A percentile compares a stretch with the other conserved stretches of the same genome.
Evolutionary conservation across 1,140 invertebrate species (phyloP).

Genomic region (Dendrolimus kikuchii): DNA sequence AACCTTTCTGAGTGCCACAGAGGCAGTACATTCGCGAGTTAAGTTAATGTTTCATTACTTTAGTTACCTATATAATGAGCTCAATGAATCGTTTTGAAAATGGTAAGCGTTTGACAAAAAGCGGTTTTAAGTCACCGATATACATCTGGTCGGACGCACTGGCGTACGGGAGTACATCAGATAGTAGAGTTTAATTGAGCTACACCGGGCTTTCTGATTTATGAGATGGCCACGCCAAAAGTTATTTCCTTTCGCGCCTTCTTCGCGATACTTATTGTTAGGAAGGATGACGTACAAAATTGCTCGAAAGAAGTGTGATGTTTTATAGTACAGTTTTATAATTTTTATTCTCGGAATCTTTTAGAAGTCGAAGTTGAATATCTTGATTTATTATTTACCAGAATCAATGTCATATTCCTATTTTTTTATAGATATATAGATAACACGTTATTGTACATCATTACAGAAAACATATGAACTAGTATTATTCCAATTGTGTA

Average conservation of each 20-base stretch:
- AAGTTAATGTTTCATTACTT: too few species aligned
- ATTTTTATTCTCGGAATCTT: too few species aligned
- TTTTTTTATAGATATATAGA: too few species aligned
- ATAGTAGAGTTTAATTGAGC: slow-evolving; percentile 67
- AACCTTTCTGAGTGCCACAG: too few species aligned
- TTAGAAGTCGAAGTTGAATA: too few species aligned
- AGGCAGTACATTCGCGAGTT: too few species aligned
- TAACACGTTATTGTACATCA: too few species aligned
- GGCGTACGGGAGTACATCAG: slow-evolving; percentile 44
- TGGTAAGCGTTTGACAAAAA: slow-evolving; percentile 36
- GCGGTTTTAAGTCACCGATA: slow-evolving; percentile 25
- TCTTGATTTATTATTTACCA: too few species aligned
- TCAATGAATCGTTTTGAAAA: slow-evolving; percentile 6
- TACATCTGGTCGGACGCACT: slow-evolving; percentile 11
- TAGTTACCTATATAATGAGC: slow-evolving; percentile 1
- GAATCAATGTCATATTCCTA: too few species aligned
- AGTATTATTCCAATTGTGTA: too few species aligned
- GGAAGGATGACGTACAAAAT: background rate
- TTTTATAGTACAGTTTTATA: background rate
- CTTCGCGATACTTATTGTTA: slow-evolving; percentile 13
- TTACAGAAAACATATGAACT: too few species aligned
- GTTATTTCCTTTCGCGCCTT: slow-evolving; percentile 54
- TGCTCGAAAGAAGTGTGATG: background rate
- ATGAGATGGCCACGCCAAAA: slow-evolving; percentile 56
- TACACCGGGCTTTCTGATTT: slow-evolving; percentile 62